Base-by-base conservation (phyloP, 2,113 vertebrate genomes). In the Oncorhynchus nerka region DNA sequence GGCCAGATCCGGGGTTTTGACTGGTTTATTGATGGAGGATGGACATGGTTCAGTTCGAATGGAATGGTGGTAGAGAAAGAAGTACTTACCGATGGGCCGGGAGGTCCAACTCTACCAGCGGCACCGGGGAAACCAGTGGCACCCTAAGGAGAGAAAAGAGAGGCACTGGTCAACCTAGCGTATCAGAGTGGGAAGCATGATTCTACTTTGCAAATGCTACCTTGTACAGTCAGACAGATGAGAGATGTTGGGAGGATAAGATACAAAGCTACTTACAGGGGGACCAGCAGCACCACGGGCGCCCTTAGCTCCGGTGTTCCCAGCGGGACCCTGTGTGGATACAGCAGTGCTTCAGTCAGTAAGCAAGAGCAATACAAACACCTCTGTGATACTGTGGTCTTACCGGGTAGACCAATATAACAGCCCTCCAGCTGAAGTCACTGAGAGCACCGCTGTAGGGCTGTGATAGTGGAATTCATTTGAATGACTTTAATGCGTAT, bases 271-370 rank as follows among this genome's bases (percentile, higher is more conserved):
- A 68, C 97, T 98, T 85, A 99, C 98, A 95, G 97, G 95, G 79
- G 97, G 95, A 89, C 98, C 98, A 79, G 95, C 92, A 0, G 94
- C 80, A 80, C 97, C 97, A 0, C 97, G 97, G 88, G 95, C 89
- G 93, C 98, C 98, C 93, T 99, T 99, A 86, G 96, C 67, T 79
- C 98, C 98, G 68, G 94, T 94, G 95, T 95, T 91, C 94, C 98
- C 98, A 94, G 96, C 87, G 48, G 96, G 94, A 90, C 98, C 98
- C 98, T 99, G 87, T 1, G 75, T 71, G 26, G 71, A 84, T 9
- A 82, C 9, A 82, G 59, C 2, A 75, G 5, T 39, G 19, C 5
- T 16, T 81, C 2, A 82, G 16, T 79, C 15, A 76, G 64, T 55
- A 55, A 55, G 7, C 5, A 61, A 22, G 28, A 26, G 57, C 59